Conservation (phyloP, 2,797 vertebrate species). For the Sylvilagus floridanus region DNA sequence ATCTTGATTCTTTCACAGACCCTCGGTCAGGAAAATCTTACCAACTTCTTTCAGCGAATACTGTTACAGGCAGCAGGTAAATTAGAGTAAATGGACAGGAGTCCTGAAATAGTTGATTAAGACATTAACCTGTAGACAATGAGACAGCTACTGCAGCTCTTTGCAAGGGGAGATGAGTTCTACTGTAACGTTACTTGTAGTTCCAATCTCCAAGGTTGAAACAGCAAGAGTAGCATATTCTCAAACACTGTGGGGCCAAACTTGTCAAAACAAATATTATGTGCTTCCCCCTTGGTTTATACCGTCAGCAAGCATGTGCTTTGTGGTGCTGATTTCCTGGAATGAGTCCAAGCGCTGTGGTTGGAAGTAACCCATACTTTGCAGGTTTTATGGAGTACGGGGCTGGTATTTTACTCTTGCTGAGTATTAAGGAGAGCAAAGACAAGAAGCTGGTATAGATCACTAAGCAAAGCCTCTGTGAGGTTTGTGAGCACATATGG, state of each 20-base stretch:
- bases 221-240: conserved; percentile 78
- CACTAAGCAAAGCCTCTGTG: neutral
- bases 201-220: conserved; percentile 72
- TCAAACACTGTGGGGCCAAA: conserved; percentile 69
- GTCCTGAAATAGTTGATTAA: neutral
- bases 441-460: neutral
- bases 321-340: conserved; percentile 57
- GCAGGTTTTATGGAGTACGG: conserved; percentile 35
- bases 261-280: conserved; percentile 81
- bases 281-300: conserved; percentile 54
- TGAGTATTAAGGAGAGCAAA: conserved; percentile 35
- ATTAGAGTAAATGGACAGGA: neutral
- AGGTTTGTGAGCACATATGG: conserved; percentile 48
- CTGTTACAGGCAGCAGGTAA: neutral
- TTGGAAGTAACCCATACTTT: conserved; percentile 66
- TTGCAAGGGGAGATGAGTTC: conserved; percentile 21
- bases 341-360: conserved; percentile 60
- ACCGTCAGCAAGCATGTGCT: conserved; percentile 53
- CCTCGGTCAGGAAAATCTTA: neutral
- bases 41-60: neutral
- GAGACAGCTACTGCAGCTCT: conserved; percentile 20
- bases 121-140: neutral
- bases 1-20: neutral
- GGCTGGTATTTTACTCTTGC: conserved; percentile 72
- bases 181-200: neutral